Base-by-base conservation (phyloP, 2,888 invertebrate species). In the Drosophila mimetica region DNA sequence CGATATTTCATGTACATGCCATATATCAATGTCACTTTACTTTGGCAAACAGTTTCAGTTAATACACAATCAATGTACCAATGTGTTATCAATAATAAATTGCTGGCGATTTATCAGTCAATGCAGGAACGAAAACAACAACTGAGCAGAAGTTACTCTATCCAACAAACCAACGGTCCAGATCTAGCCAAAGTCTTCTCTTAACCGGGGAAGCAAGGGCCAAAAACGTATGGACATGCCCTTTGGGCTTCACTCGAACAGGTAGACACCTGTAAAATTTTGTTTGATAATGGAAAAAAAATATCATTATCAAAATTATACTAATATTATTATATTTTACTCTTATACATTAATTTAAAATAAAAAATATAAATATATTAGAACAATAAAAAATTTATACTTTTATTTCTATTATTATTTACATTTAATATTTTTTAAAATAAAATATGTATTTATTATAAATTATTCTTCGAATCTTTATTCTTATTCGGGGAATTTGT, bases 21-120 rank as follows among this genome's bases (percentile, higher is more conserved):
- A 84, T 84, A 88, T 86, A 84, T 84, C 84, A 84, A 86, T 86
- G 84, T 88, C 84, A 84, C 80, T 84, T 84, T 86, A 88, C 86
- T 84, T 84, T 88, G 88, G 86, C 87, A 88, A 88, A 88, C 84
- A 83, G 85, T 88, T 85, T 85, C 85, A 84, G 88, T 88, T 85
- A 85, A 85, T 85, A 86, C 88, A 85, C 85, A 85, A 85, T 85
- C 85, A 85, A 88, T 85, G 85, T 87, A 80, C 85, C 88, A 88
- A 88, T 85, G 88, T 87, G 85, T 88, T 85, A 86, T 85, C 85
- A 85, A 85, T 85, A 86, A 85, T 85, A 85, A 85, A 85, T 85
- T 84, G 88, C 86, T 72, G 67, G 84, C 88, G 81, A 85, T 85
- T 85, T 85, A 85, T 85, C 85, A 88, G 88, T 55, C 84, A 80